A percentile compares a stretch with the other conserved stretches of the same genome.
phyloP scores from a whole-genome alignment of 2,113 vertebrate species.

The Zosterops japonicus region DNA sequence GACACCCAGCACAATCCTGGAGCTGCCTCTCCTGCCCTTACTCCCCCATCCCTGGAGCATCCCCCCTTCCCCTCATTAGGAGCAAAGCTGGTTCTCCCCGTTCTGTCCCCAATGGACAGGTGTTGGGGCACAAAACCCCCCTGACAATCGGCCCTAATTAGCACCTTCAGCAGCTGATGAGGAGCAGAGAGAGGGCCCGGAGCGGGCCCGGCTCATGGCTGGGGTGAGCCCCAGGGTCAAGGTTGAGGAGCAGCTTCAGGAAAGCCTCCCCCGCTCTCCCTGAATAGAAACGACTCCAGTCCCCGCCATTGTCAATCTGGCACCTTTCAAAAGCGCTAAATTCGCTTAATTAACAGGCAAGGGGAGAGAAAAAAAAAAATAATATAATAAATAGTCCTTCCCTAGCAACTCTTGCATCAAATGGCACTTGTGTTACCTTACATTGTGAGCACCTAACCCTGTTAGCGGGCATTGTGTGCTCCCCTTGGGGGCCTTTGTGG shows the following conservation, averaged over 20 bases:
- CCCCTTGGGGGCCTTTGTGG: conserved; percentile 45
- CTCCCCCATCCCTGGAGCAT: neutral
- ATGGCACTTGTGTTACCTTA: conserved; percentile 61
- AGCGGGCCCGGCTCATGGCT: neutral
- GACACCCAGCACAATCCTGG: neutral
- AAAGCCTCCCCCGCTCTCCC: neutral
- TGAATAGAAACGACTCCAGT: conserved; percentile 23
- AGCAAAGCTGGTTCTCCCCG: neutral
- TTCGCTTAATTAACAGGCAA: conserved; percentile 61
- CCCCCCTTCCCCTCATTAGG: neutral
- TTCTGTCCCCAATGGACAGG: conserved; percentile 36
- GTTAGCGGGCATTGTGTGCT: conserved; percentile 57
- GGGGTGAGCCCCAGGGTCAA: conserved; percentile 54
- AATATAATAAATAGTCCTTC: conserved; percentile 20
- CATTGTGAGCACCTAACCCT: conserved; percentile 61
- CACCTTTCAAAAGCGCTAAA: conserved; percentile 59
- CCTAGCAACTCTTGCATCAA: conserved; percentile 63
- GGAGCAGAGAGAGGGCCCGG: conserved; percentile 15
- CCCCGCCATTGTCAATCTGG: conserved; percentile 37
- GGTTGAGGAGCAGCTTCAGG: conserved; percentile 35
- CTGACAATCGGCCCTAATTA: conserved; percentile 57
- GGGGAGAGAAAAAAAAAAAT: too few species aligned
- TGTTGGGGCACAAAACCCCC: conserved; percentile 33
- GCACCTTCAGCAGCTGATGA: neutral
- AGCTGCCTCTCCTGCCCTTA: neutral